phyloP scores from a whole-genome alignment of 2,888 invertebrate species.

The Caenorhabditis sp. region DNA sequence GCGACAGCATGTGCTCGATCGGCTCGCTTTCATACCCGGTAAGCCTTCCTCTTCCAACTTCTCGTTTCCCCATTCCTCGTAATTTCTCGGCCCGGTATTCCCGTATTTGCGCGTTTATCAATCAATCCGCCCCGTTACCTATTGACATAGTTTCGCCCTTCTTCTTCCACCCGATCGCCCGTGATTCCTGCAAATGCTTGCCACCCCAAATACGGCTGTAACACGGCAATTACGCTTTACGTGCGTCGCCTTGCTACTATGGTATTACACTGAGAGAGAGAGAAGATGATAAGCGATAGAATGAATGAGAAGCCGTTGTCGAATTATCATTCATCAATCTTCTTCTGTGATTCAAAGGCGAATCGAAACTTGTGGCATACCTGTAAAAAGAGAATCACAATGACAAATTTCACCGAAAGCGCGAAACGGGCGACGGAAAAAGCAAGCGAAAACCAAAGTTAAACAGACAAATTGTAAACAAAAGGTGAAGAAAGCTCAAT shows the following conservation, averaged over 20 bases:
- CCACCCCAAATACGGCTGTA: slow-evolving; percentile 36
- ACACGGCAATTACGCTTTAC: slow-evolving; percentile 32
- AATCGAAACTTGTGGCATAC: too few relatives aligned
- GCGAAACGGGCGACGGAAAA: too few relatives aligned
- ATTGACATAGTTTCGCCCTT: slow-evolving; percentile 54
- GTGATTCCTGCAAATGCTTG: not conserved
- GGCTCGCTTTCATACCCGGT: slow-evolving; percentile 62
- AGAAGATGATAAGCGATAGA: too few relatives aligned
- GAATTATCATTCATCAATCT: slow-evolving; percentile 41
- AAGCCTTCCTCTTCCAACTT: too few relatives aligned
- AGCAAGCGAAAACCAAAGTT: slow-evolving; percentile 3
- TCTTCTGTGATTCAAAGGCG: not conserved
- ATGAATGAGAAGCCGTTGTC: not conserved
- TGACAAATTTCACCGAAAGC: too few relatives aligned
- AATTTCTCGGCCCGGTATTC: not conserved
- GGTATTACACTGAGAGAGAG: slow-evolving; percentile 28
- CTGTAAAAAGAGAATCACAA: too few relatives aligned
- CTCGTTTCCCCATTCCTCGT: too few relatives aligned
- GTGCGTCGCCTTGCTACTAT: slow-evolving; percentile 9
- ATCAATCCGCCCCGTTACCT: slow-evolving; percentile 42
- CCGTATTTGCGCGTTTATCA: slow-evolving; percentile 40
- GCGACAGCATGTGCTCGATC: slow-evolving; percentile 58
- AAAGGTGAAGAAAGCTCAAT: too few relatives aligned
- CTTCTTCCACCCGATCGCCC: slow-evolving; percentile 11
- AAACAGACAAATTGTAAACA: slow-evolving; percentile 15